These are phyloP conservation scores for Corythoichthys intestinalis DNA, from an alignment of 2,113 vertebrate species.

Conservation along the genomic window DNA sequence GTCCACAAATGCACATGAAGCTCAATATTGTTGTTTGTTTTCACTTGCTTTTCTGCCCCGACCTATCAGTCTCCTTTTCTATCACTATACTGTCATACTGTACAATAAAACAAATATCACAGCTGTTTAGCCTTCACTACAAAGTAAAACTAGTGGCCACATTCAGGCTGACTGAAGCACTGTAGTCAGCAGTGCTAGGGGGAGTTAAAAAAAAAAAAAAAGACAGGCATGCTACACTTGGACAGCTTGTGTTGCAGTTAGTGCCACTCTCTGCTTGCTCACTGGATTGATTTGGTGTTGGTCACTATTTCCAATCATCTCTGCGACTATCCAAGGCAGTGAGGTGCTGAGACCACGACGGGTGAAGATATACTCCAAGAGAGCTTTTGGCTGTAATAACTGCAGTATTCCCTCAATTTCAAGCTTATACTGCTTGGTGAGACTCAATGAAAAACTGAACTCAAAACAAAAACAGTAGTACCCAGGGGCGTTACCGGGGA, in stretches of 20 bases:
- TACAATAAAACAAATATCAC: slow-evolving; percentile 7
- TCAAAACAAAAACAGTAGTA: too few relatives aligned
- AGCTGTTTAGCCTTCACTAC: slow-evolving; percentile 52
- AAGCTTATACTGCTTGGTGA: too few relatives aligned
- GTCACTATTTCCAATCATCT: slow-evolving; percentile 25
- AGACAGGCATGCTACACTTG: slow-evolving; percentile 48
- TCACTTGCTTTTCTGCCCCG: too few relatives aligned
- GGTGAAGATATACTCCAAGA: slow-evolving; percentile 36
- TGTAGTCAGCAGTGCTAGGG: slow-evolving; percentile 32
- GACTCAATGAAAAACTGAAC: too few relatives aligned
- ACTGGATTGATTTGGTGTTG: slow-evolving; percentile 37
- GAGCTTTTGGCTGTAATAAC: slow-evolving; percentile 28
- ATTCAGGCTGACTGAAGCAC: slow-evolving; percentile 37
- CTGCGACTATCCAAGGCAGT: slow-evolving; percentile 24
- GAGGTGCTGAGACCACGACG: slow-evolving; percentile 16
- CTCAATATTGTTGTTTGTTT: too few relatives aligned
- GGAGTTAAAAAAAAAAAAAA: slow-evolving; percentile 64
- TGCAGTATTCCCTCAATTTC: too few relatives aligned
- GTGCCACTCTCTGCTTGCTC: slow-evolving; percentile 24
- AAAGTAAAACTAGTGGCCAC: slow-evolving; percentile 39
- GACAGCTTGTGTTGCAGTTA: slow-evolving; percentile 34
- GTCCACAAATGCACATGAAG: too few relatives aligned
- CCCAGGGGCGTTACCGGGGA: too few relatives aligned
- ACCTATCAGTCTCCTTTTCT: too few relatives aligned
- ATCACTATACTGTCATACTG: too few relatives aligned